Base-by-base conservation (phyloP, 2,888 invertebrate species). In the Sarcophaga variegata region DNA sequence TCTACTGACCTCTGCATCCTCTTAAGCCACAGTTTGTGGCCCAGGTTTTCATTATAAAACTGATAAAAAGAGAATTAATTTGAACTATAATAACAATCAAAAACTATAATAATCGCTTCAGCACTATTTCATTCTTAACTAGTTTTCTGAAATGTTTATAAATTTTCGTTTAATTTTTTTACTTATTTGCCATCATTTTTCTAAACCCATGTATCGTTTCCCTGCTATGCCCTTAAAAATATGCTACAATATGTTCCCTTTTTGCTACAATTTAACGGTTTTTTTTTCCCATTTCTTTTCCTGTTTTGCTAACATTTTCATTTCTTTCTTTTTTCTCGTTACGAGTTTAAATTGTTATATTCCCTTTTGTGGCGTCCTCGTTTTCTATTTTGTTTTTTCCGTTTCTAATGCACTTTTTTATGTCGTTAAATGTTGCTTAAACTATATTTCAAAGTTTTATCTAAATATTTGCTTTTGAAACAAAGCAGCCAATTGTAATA, bases 401-500 rank as follows among this genome's bases (percentile, higher is more conserved):
- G 60, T 17, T 22, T 72, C 17, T 27, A 37, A 37, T 37, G 37
- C 37, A 37, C 8, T 37, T 37, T 37, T 37, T 37, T 37, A 60
- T 67, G 54, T 66, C 37, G 25, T 81, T 63, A 60, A 67, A 69
- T 64, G 79, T 72, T 80, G 60, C 69, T 81, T 8, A 80, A 80
- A 83, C 80, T 74, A 81, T 81, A 77, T 83, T 79, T 80, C 83
- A 81, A 87, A 87, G 75, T 87, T 87, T 87, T 81, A 83, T 78
- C 70, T 79, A 84, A 83, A 84, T 86, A 76, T 84, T 87, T 81
- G 84, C 87, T 78, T 81, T 87, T 79, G 64, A 75, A 78, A 83
- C 80, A 87, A 83, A 81, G 75, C 81, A 81, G 79, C 84, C 87
- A 84, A 87, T 86, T 86, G 83, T 86, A 77, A 83, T 81, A 83